Conservation (phyloP, 2,888 invertebrate genomes). For the Drosophila algonquin region DNA sequence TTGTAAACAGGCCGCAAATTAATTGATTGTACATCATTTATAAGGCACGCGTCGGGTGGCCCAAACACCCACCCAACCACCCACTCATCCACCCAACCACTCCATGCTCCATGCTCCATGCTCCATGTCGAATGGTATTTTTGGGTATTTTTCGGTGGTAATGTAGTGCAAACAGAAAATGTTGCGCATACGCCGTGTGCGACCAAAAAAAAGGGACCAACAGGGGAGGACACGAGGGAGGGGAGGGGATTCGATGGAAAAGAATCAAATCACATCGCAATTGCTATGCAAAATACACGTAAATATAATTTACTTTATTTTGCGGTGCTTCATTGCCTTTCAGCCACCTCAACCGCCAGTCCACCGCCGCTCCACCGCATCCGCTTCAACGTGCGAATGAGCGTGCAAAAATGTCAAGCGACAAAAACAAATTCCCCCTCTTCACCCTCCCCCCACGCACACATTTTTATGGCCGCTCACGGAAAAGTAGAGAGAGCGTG, state of each 20-base stretch:
- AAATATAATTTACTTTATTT: conserved; percentile 76
- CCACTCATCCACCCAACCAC: neutral
- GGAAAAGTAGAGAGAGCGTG: conserved; percentile 13
- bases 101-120: neutral
- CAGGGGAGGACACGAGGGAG: neutral
- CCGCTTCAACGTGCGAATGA: conserved; percentile 16
- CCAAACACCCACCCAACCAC: neutral
- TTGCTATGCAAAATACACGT: conserved; percentile 75
- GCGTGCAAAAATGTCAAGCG: conserved; percentile 56
- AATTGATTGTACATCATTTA: conserved; percentile 77
- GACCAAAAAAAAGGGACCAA: conserved; percentile 1
- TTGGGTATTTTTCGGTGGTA: conserved; percentile 26
- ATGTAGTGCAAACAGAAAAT: conserved; percentile 63
- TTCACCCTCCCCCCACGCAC: conserved; percentile 19
- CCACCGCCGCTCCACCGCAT: neutral
- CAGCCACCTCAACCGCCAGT: neutral
- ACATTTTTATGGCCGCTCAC: conserved; percentile 72
- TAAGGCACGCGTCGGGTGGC: conserved; percentile 61
- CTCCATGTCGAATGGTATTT: conserved; percentile 29
- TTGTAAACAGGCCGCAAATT: conserved; percentile 72
- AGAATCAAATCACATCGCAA: conserved; percentile 52
- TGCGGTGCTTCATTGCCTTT: conserved; percentile 62
- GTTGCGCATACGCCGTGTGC: conserved; percentile 53
- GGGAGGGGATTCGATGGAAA: neutral
- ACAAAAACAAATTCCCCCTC: conserved; percentile 54